These are phyloP conservation scores for Bhutanitis thaidina DNA, from an alignment of 2,888 invertebrate species.

Conservation along the genomic window DNA sequence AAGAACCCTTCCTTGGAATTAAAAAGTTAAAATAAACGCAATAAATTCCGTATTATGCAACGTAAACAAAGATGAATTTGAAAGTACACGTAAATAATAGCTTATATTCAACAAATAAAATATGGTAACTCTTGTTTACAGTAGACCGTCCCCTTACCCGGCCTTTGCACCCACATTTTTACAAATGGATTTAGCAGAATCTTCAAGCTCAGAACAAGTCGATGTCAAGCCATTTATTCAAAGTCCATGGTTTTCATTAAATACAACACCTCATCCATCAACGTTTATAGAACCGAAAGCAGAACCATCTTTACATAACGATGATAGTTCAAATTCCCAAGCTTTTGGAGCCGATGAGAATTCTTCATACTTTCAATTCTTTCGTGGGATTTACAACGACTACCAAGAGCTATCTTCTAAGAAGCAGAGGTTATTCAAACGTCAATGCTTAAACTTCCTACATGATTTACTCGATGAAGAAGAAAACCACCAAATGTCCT, in stretches of 20 bases:
- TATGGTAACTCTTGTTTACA: constrained; percentile 22
- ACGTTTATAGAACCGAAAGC: constrained; percentile 20
- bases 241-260: constrained; percentile 35
- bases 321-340: constrained; percentile 41
- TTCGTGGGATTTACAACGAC: constrained; percentile 60
- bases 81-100: background rate
- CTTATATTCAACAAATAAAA: background rate
- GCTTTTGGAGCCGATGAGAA: constrained; percentile 57
- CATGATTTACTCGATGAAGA: constrained; percentile 61
- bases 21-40: too few species aligned
- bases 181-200: constrained; percentile 33
- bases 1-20: too few species aligned
- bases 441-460: constrained; percentile 52
- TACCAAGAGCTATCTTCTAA: constrained; percentile 50
- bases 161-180: constrained; percentile 39
- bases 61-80: too few species aligned
- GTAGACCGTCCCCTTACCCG: constrained; percentile 44
- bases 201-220: constrained; percentile 25
- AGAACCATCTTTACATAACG: constrained; percentile 27
- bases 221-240: constrained; percentile 39
- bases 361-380: constrained; percentile 66
- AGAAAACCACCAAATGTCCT: constrained; percentile 30
- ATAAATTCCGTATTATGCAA: too few species aligned
- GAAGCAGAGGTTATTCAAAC: constrained; percentile 53
- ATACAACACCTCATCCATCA: constrained; percentile 10